Base-by-base conservation (phyloP, 2,888 invertebrate genomes). In the Prionchulus punctatus region DNA sequence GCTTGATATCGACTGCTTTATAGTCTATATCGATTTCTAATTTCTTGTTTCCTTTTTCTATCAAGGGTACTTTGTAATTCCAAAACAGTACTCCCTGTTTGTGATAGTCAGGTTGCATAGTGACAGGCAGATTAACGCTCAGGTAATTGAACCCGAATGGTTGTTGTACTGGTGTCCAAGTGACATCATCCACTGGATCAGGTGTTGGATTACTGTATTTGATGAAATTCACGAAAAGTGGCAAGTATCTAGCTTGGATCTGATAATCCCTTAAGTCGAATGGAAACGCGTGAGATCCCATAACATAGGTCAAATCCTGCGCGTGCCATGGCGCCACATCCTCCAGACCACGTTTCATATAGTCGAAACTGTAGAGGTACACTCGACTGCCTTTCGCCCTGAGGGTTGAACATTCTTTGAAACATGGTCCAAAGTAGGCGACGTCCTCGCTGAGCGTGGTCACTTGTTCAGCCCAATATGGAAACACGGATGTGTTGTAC, bases 301-400 rank as follows among this genome's bases (percentile, higher is more conserved):
- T 7, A 26, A 57, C 57, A 43, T 43, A 57, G 15, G 51, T 54
- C 2, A 57, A 23, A 25, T 57, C 57, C 21, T 28, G 12, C 2
- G 53, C 30, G 48, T 57, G 57, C 55, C 48, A 48, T 3, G 55
- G 48, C 1, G 3, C 21, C 3, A 47, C 7, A 3, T 47, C 53
- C 42, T 45, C 36, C 3, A 43, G 21, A 15, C 31, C 31, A 15
- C 1, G 4, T 21, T 42, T 30, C 28, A 7, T 23, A 42, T 47
- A 57, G 36, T 57, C 57, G 48, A 57, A 57, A 21, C 43, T 45
- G 28, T 57, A 57, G 2, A 57, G 28, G 48, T 31, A 57, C 1
- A 57, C 57, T 18, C 31, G n/a, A 27, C 12, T 42, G 45, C 43
- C 43, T 18, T 18, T n/a, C 4, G 27, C 47, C 18, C 18, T 2